Base-by-base conservation (phyloP, 92 coral and sea anemone genomes). In the Umimayanthus chanpuru region DNA sequence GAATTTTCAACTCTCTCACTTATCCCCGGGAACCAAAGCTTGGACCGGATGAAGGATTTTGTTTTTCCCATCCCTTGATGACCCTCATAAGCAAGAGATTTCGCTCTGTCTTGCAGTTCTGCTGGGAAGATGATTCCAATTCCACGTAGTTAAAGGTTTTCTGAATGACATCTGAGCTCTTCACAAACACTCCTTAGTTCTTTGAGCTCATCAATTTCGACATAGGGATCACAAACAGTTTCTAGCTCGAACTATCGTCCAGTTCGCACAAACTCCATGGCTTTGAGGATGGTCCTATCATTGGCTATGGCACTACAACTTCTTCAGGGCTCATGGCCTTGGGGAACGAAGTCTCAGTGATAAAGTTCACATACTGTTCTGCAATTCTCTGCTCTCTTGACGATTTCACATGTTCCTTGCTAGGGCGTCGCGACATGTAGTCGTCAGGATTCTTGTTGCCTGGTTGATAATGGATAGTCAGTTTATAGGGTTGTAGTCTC, bases 281-380 rank as follows among this genome's bases (percentile, higher is more conserved):
- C 85, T 29, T 61, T 79, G 44, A 39, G 36, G 12, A 79, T 9
- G 82, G 90, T 79, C 53, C 47, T 65, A 38, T 79, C 79, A 15
- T 30, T 23, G 21, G 68, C 64, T 79, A 79, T 79, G 29, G 30
- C 82, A 50, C n/a, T 79, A 80, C 80, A 1, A 88, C 67, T 0
- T 79, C 90, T 23, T 78, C 44, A 16, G 76, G 73, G 7, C 53
- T 39, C 82, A 86, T 86, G 25, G 89, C 23, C 2, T 23, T 75
- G 5, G 30, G 49, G 23, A 76, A 26, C 9, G 56, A 38, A 5
- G 77, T 78, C 26, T 65, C 53, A 1, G 36, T 72, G 18, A 88
- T 65, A 40, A 88, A 88, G 66, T 88, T 88, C 29, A 68, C 28
- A 32, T 79, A 43, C 0, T 88, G 85, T 67, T 88, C 90, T 23